Evolutionary conservation across 2,113 vertebrate genomes (phyloP).

Genomic region (Gracilinanus agilis): DNA sequence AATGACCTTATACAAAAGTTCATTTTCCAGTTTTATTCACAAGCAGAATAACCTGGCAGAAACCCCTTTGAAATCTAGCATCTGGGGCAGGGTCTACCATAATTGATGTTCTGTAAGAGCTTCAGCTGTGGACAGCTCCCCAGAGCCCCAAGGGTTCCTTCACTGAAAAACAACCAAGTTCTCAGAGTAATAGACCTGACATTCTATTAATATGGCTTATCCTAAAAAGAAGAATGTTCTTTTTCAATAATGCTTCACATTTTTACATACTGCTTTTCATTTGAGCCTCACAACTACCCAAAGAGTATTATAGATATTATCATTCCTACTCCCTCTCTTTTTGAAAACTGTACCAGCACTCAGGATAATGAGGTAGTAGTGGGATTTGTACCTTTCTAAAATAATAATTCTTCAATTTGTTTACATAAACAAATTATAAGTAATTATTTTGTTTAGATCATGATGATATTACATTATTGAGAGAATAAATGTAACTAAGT

Average conservation of each 20-base stretch:
- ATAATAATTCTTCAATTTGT: neutral
- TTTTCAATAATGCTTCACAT: neutral
- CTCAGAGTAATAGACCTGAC: neutral
- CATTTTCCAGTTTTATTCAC: neutral
- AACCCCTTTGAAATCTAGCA: neutral
- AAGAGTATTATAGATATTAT: neutral
- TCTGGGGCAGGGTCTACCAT: neutral
- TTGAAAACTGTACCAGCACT: neutral
- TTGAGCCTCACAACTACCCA: neutral
- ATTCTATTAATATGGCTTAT: neutral
- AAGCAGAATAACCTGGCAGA: neutral
- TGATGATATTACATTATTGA: neutral
- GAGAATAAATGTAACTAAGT: neutral
- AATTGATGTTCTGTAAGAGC: neutral
- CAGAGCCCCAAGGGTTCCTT: neutral
- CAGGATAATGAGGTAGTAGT: neutral
- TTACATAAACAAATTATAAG: neutral
- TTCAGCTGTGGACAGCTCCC: neutral
- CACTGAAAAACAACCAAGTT: neutral
- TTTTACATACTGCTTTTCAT: neutral
- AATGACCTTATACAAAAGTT: neutral
- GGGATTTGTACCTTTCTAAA: neutral
- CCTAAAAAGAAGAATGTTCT: neutral
- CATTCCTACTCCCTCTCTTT: neutral
- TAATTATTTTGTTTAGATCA: neutral